Evolutionary conservation across 2,797 vertebrate species (phyloP), one percentile per base, ranked within the genome.

Genomic region (Tapirus indicus): DNA sequence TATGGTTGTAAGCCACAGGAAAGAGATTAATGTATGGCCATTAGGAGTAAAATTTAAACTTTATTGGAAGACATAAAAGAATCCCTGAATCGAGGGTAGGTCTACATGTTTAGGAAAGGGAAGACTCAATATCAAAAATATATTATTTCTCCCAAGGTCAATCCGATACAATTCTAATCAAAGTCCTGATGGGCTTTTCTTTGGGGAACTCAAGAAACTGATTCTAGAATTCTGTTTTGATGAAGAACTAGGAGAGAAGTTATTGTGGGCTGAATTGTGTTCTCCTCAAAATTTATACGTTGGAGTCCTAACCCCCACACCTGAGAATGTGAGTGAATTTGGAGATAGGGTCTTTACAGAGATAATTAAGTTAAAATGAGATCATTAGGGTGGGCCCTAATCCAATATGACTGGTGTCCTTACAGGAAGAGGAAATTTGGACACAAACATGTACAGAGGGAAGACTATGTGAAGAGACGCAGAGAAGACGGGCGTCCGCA

Each of bases 11-110:
- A 21, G 71, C 21, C 75, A 16, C 9, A 23, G 38, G 41, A 13
- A 21, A 49, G 32, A 69, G 56, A 47, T 52, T 18, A 68, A 38
- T 2, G 0, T 3, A 0, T 0, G 2, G 29, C 52, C 7, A 5
- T 47, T n/a, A 35, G 32, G 10, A 41, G 7, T 32, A 62, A 60
- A 41, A 54, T 20, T 10, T 68, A 38, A 75, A 23, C 25, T 60
- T 44, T 16, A 32, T 8, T 27, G 5, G 58, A 56, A 44, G 27
- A 32, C 52, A 4, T 1, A 14, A 62, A 52, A 47, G 32, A 41
- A 5, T 18, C 16, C 62, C 64, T 6, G 38, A 32, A 49, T 38
- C 29, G 68, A 58, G 17, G 47, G 9, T 2, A 41, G 38, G 18
- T 6, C 3, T 25, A 20, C 17, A 10, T 17, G 4, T 25, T 74